A percentile compares a stretch with the other conserved stretches of the same genome.
Conservation (phyloP, 2,113 vertebrate genomes). For the Montifringilla adamsi region DNA sequence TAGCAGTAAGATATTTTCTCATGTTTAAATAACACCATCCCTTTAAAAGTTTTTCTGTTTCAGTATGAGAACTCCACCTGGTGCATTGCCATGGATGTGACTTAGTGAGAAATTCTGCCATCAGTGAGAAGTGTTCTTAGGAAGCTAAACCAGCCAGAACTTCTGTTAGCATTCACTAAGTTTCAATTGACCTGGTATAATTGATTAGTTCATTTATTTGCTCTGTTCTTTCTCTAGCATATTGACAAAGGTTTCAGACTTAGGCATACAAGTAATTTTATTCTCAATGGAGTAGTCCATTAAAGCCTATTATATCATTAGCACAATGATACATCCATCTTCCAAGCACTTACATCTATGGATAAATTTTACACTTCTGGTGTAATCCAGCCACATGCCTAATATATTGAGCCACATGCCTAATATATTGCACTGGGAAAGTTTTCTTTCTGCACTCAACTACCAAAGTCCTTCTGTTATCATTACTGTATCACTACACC, state of each 20-base stretch:
- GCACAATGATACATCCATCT: background rate
- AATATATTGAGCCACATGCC: background rate
- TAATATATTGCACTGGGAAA: background rate
- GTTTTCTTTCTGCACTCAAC: background rate
- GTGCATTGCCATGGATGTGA: background rate
- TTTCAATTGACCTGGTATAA: background rate
- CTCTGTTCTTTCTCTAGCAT: background rate
- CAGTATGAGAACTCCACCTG: background rate
- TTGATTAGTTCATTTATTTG: constrained; percentile 11
- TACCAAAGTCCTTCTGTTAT: background rate
- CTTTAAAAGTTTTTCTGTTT: background rate
- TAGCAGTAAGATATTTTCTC: background rate
- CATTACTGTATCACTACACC: background rate
- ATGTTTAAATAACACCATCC: background rate
- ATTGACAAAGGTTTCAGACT: constrained; percentile 22
- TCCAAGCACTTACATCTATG: background rate
- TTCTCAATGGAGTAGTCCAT: background rate
- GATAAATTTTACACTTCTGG: background rate
- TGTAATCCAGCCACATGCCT: background rate
- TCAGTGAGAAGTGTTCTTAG: background rate
- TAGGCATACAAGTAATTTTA: background rate
- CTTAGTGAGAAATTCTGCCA: background rate
- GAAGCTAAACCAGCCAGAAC: background rate
- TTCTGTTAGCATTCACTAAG: background rate
- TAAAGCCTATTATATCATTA: constrained; percentile 19